Evolutionary conservation across 2,113 vertebrate genomes (phyloP).

Genomic region (Actenoides hombroni): DNA sequence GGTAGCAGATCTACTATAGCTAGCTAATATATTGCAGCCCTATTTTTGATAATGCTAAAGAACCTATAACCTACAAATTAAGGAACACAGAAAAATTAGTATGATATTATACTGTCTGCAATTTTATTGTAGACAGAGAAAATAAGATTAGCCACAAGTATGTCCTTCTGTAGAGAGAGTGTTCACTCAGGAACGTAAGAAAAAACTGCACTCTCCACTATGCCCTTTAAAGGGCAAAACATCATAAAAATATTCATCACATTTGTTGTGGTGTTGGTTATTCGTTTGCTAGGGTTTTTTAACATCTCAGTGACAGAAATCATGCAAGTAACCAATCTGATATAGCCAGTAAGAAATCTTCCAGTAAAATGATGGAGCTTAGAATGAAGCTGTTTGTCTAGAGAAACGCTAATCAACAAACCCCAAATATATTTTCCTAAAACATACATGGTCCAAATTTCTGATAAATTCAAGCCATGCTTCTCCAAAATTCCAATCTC

Average conservation of each 20-base stretch:
- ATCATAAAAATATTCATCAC: background rate
- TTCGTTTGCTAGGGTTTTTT: background rate
- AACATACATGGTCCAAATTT: background rate
- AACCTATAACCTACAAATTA: background rate
- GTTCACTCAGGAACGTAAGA: background rate
- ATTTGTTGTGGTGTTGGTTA: background rate
- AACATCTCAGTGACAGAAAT: background rate
- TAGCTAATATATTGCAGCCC: background rate
- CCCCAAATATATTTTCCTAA: background rate
- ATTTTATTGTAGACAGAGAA: background rate
- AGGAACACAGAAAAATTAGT: background rate
- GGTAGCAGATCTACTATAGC: background rate
- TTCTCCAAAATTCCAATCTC: background rate
- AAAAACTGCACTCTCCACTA: background rate
- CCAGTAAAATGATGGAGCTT: fast-evolving
- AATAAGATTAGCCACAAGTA: background rate
- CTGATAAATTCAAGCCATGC: background rate
- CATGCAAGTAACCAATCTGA: background rate
- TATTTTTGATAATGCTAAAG: background rate
- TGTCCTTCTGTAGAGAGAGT: background rate
- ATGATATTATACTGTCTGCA: background rate
- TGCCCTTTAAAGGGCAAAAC: background rate
- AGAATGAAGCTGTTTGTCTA: background rate
- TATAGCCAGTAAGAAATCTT: background rate
- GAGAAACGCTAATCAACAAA: background rate